phyloP scores from a whole-genome alignment of 2,797 vertebrate genomes.

The Argentina silus region DNA sequence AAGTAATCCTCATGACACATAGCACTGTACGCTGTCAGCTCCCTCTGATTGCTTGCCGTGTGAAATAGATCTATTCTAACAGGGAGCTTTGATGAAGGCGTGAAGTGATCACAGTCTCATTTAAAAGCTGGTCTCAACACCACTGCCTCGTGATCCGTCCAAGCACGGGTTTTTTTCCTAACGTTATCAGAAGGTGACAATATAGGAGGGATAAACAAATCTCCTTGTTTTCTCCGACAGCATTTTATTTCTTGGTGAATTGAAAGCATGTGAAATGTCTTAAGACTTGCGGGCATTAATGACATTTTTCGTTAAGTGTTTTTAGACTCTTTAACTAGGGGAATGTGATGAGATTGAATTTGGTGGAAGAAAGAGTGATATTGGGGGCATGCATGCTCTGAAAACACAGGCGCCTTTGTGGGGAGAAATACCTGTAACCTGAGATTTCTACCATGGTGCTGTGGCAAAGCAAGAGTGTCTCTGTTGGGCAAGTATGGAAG shows the following conservation, averaged over 20 bases:
- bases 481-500: no score
- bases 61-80: constrained; percentile 53
- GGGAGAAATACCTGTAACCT: constrained; percentile 14
- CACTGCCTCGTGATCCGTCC: background rate
- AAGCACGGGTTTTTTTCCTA: background rate
- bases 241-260: constrained; percentile 48
- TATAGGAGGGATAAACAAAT: constrained; percentile 6
- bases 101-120: background rate
- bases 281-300: constrained; percentile 47
- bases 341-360: constrained; percentile 60
- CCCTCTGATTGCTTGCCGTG: constrained; percentile 41
- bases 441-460: constrained; percentile 26
- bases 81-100: constrained; percentile 35
- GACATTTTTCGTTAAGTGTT: constrained; percentile 50
- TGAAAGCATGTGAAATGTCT: constrained; percentile 56
- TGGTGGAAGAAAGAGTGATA: constrained; percentile 11
- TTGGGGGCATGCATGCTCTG: constrained; percentile 20
- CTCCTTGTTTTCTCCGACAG: background rate
- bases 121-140: background rate
- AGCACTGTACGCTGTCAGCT: constrained; percentile 45
- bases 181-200: background rate
- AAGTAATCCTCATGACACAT: constrained; percentile 49
- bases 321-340: constrained; percentile 50
- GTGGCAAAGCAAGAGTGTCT: constrained; percentile 25
- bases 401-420: constrained; percentile 52